phyloP scores from a whole-genome alignment of 2,113 vertebrate genomes.

The Podarcis raffonei region DNA sequence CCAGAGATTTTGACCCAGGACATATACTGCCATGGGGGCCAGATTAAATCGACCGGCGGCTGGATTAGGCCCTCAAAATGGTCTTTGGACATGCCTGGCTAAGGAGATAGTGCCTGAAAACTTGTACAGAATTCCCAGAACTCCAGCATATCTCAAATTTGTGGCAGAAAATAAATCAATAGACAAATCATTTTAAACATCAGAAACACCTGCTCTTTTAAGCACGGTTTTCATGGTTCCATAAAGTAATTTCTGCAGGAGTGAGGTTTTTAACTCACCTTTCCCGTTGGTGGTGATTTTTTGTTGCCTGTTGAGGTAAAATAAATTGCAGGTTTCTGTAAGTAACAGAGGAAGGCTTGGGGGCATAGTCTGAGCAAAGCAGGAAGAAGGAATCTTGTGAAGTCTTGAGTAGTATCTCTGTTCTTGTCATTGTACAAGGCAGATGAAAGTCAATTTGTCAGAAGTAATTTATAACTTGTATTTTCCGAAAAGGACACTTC shows the following conservation, averaged over 20 bases:
- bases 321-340: constrained; percentile 22
- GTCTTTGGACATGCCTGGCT: no score
- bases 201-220: neutral
- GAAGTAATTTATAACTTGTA: constrained; percentile 46
- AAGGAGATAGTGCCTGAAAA: no score
- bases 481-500: constrained; percentile 38
- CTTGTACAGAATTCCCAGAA: no score
- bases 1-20: no score
- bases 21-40: no score
- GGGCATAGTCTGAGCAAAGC: neutral
- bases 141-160: neutral
- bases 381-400: constrained; percentile 12
- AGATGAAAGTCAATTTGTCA: constrained; percentile 65
- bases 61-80: no score
- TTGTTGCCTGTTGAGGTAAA: constrained; percentile 33
- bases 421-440: constrained; percentile 36
- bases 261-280: neutral
- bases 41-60: no score
- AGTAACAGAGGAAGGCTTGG: constrained; percentile 19
- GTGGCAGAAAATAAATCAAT: neutral
- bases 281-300: neutral
- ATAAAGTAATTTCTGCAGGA: neutral
- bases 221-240: neutral
- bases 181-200: neutral
- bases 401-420: constrained; percentile 31